Base-by-base conservation (phyloP, 92 coral and sea anemone genomes). In the Phenganax stokvisi region DNA sequence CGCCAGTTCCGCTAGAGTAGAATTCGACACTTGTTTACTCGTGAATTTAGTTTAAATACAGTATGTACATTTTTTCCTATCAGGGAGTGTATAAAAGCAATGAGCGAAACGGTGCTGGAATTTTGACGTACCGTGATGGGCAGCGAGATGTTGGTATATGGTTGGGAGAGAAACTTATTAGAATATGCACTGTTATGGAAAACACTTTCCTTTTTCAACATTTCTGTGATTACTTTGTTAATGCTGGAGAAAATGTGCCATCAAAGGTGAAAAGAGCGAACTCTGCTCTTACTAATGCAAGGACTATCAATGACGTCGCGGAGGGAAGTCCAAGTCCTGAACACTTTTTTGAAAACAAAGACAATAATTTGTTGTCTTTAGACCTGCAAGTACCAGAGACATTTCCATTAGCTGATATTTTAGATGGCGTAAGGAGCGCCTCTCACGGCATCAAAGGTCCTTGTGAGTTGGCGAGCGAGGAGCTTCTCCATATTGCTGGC, bases 181-280 rank as follows among this genome's bases (percentile, higher is more conserved):
- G 92, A 71, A 90, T 96, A 13, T 96, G 99, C 76, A 88, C 97
- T 56, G 99, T 96, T 72, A 96, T 96, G 97, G 99, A 96, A 72
- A 96, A 92, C 83, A 94, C 99, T 11, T 96, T 96, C 81, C 87
- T 96, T 44, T 96, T 96, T 56, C 96, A 96, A 37, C 99, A 96
- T 79, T 96, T 88, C 73, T 82, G 97, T 37, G 93, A 96, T 61
- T 96, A 96, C 87, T 92, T 92, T 58, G 99, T 96, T 7, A 96
- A 96, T 83, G 99, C 99, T 52, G 99, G 99, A 1, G 77, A 85
- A 12, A 92, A 92, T 56, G 82, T 96, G 71, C 92, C 99, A 53
- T 86, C 84, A 28, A 93, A 84, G 83, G 92, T 96, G n/a, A 87
- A 87, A 55, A 90, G 92, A 56, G 97, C 99, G 16, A 96, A 96